Conservation (phyloP, 2,113 vertebrate genomes). For the Antechinus flavipes region DNA sequence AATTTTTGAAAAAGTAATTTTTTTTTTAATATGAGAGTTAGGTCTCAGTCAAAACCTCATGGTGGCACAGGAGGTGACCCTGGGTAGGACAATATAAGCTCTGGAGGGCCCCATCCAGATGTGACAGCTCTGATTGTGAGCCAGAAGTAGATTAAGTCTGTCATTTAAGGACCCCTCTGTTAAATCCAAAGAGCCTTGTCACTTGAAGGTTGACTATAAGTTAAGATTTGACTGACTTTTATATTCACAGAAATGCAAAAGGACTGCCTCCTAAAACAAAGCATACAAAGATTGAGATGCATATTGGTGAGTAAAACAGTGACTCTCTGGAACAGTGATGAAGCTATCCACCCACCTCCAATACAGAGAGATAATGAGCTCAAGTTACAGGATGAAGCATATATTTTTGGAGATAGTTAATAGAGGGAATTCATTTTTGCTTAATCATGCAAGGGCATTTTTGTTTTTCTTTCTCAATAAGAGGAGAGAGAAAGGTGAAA, state of each 20-base stretch:
- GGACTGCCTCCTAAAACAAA: neutral
- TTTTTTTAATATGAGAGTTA: conserved; percentile 27
- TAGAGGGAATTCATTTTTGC: neutral
- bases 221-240: neutral
- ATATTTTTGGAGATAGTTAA: neutral
- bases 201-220: neutral
- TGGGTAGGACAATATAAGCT: neutral
- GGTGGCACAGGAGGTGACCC: neutral
- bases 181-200: neutral
- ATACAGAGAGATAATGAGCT: neutral
- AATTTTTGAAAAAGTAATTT: conserved; percentile 41
- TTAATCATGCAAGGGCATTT: neutral
- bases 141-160: neutral
- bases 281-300: neutral
- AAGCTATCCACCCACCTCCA: neutral
- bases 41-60: neutral
- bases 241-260: neutral
- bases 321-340: neutral
- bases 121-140: neutral
- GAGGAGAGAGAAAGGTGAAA: neutral
- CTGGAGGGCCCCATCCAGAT: neutral
- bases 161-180: neutral
- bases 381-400: neutral
- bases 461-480: too few species aligned
- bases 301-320: neutral